Base-by-base conservation (phyloP, 2,797 vertebrate species). In the Molossus molossus region DNA sequence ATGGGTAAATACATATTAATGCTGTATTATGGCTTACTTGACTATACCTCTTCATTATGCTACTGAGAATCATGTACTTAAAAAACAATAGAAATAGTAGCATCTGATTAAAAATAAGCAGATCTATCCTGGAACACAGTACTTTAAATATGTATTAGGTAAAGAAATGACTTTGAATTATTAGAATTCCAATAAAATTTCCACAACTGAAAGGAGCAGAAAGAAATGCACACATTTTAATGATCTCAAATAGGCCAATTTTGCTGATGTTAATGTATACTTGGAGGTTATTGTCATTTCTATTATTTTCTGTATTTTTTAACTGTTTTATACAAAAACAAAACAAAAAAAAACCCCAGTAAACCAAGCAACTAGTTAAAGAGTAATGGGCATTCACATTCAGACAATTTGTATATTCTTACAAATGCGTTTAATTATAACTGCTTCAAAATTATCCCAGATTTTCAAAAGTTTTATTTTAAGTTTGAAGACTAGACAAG, bases 391-490 rank as follows among this genome's bases (percentile, higher is more conserved):
- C 48, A 93, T 81, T 17, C 60, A 97, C 58, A 75, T 80, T 76
- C 90, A 97, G 90, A 95, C 70, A 90, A 87, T 62, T 27, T 82
- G 13, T 72, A 45, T 40, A 70, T 91, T 87, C 85, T 96, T 95
- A 93, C 11, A 97, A 90, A 97, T 85, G 70, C 79, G 60, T 73
- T 97, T 95, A 96, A 97, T 97, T 83, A 94, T 3, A 98, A 97
- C 73, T 80, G 91, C 97, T 97, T 95, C 86, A 96, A 97, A 97
- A 98, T 89, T 58, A 57, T 81, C 90, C 88, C 96, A 86, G 95
- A 98, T 98, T 99, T 99, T 99, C 97, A 98, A 98, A 99, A 98
- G 97, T 98, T 99, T 99, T 99, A 99, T 99, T 99, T 98, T 98
- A 98, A 98, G 97, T 98, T 98, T 98, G 98, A 98, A 98, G 98